A percentile compares a stretch with the other conserved stretches of the same genome.
These are phyloP conservation scores for Pseudomyrmex cubaensis DNA, from an alignment of 1,140 invertebrate genomes.

Conservation along the genomic window DNA sequence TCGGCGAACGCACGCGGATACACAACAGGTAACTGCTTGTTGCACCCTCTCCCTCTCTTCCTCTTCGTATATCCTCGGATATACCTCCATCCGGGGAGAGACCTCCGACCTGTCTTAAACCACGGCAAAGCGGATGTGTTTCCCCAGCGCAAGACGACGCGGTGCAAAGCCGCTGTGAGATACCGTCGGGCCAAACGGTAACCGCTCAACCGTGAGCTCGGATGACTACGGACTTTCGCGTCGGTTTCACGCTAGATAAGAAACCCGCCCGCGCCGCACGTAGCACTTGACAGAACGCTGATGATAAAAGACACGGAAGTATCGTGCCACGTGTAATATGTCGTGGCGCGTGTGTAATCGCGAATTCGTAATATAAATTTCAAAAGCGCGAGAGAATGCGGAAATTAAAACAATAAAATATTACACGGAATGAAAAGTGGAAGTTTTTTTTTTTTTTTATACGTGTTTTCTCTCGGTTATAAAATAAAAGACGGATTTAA, in stretches of 20 bases:
- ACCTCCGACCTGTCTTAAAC: slow-evolving; percentile 72
- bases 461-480: not conserved
- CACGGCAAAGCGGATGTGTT: slow-evolving; percentile 67
- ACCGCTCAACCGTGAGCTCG: slow-evolving; percentile 70
- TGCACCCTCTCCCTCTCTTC: slow-evolving; percentile 1
- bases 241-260: slow-evolving; percentile 68
- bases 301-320: slow-evolving; percentile 27
- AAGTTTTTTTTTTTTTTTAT: not conserved
- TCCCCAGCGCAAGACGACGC: slow-evolving; percentile 60
- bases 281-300: slow-evolving; percentile 30
- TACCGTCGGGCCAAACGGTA: slow-evolving; percentile 67
- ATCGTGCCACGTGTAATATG: not conserved
- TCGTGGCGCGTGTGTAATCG: not conserved
- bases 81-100: slow-evolving; percentile 74
- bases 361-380: not conserved
- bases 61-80: slow-evolving; percentile 59
- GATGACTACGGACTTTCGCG: slow-evolving; percentile 72
- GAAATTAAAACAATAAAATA: not conserved
- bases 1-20: slow-evolving; percentile 60
- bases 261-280: slow-evolving; percentile 53
- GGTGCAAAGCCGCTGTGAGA: slow-evolving; percentile 66
- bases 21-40: slow-evolving; percentile 60
- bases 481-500: not conserved
- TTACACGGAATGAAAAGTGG: not conserved
- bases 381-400: not conserved